A percentile compares a stretch with the other conserved stretches of the same genome.
phyloP scores from a whole-genome alignment of 2,113 vertebrate genomes.

The Crotalus horridus region DNA sequence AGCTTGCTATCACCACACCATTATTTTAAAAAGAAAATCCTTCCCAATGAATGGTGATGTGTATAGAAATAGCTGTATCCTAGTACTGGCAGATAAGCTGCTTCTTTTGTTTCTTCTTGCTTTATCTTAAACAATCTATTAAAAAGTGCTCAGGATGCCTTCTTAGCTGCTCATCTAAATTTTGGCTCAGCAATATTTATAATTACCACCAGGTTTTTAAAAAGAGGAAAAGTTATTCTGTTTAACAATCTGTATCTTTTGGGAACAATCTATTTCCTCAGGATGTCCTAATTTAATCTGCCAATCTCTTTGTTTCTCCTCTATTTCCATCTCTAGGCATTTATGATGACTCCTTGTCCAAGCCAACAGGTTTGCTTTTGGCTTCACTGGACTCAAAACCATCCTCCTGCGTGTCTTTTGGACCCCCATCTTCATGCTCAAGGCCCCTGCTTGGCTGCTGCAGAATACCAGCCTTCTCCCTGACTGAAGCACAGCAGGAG shows the following conservation, averaged over 20 bases:
- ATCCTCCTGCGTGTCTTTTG: conserved; percentile 12
- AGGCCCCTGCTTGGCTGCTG: conserved; percentile 63
- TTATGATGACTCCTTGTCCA: conserved; percentile 67
- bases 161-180: neutral
- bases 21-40: neutral
- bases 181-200: neutral
- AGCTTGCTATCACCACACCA: neutral
- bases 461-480: conserved; percentile 69
- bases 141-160: neutral
- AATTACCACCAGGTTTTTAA: neutral
- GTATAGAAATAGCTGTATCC: neutral
- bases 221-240: neutral
- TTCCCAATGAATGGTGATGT: neutral
- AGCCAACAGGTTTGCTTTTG: conserved; percentile 52
- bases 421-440: conserved; percentile 27
- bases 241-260: neutral
- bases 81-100: too few relatives aligned
- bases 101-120: too few relatives aligned
- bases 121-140: too few relatives aligned
- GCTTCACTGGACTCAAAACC: conserved; percentile 50
- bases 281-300: neutral
- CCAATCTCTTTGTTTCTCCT: conserved; percentile 20
- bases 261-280: neutral
- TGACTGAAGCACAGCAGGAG: conserved; percentile 88
- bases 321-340: conserved; percentile 72